A percentile compares a stretch with the other conserved stretches of the same genome.
These are phyloP conservation scores for Mustela lutreola DNA, from an alignment of 2,113 vertebrate genomes.

Conservation along the genomic window DNA sequence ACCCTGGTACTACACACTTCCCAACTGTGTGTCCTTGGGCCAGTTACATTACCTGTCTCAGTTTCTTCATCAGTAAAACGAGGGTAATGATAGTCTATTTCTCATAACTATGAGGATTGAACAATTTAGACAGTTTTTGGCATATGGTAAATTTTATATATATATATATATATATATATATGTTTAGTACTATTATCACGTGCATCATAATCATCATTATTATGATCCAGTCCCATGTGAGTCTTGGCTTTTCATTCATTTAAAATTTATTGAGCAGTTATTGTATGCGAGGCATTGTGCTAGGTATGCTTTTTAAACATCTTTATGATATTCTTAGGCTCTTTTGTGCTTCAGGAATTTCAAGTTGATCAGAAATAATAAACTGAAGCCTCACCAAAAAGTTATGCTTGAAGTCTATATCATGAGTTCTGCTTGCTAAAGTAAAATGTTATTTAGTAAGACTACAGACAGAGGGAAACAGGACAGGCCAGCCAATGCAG, in stretches of 20 bases:
- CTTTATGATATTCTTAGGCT: constrained; percentile 49
- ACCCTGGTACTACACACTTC: not conserved
- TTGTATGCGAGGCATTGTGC: not conserved
- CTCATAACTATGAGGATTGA: constrained; percentile 27
- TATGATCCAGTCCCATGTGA: not conserved
- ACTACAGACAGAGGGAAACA: constrained; percentile 57
- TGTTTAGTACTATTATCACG: constrained; percentile 9
- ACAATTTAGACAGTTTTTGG: not conserved
- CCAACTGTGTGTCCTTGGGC: constrained; percentile 16
- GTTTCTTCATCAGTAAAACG: constrained; percentile 44
- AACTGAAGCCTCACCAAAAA: not conserved
- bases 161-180: not conserved
- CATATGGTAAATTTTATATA: not conserved
- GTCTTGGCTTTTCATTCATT: constrained; percentile 53
- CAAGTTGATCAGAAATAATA: constrained; percentile 56
- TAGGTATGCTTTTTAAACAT: constrained; percentile 61
- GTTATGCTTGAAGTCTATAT: constrained; percentile 27
- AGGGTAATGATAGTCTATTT: constrained; percentile 51
- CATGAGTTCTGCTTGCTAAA: constrained; percentile 59
- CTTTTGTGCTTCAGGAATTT: constrained; percentile 60
- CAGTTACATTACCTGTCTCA: not conserved
- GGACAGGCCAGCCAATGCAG: constrained; percentile 9
- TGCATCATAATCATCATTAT: not conserved
- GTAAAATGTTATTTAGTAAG: constrained; percentile 57
- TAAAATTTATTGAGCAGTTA: not conserved